Evolutionary conservation across 37 sponge, comb jelly and placozoan species (phyloP), one percentile per base, ranked within the genome.

Genomic region (Axinella damicornis): DNA sequence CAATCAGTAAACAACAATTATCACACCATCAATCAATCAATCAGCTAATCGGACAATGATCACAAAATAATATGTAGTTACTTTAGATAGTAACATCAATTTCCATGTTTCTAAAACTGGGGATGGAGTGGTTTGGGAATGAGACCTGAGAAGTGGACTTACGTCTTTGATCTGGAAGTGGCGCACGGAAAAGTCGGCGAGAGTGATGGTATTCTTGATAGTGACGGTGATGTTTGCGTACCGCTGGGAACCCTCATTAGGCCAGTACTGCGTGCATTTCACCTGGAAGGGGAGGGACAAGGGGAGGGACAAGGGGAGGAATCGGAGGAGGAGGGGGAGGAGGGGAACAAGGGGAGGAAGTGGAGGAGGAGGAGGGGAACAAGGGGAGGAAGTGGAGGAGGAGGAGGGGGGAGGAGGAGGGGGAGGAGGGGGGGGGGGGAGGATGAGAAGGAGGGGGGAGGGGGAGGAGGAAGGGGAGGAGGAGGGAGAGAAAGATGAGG

Each of bases 251-350:
- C 74, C 89, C 9, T 19, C 14, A n/a, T 71, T 30, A 19, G 93
- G 93, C 93, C 93, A 93, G 65, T 93, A 93, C 82, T 88, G 93
- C 37, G 73, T 70, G 69, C 93, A 93, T 70, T 93, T 93, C 53
- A 93, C 65, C 89, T 88, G 67, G 18, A 30, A 16, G 64, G 21
- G 11, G 61, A n/a, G n/a, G n/a, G n/a, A n/a, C n/a, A n/a, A n/a
- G n/a, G n/a, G n/a, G n/a, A n/a, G n/a, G 52, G 24, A 73, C n/a
- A 2, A 53, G 13, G 22, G n/a, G 35, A 34, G 37, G 16, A 5
- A 31, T 9, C 1, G 0, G 69, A 35, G 28, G 37, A 36, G 0
- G 69, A 9, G 37, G 20, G 32, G 21, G 32, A 4, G 32, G 37
- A 24, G 30, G 27, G 1, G 67, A 27, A 24, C 0, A 21, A 28